Base-by-base conservation (phyloP, 1,140 invertebrate genomes). In the Glossosoma conforme region DNA sequence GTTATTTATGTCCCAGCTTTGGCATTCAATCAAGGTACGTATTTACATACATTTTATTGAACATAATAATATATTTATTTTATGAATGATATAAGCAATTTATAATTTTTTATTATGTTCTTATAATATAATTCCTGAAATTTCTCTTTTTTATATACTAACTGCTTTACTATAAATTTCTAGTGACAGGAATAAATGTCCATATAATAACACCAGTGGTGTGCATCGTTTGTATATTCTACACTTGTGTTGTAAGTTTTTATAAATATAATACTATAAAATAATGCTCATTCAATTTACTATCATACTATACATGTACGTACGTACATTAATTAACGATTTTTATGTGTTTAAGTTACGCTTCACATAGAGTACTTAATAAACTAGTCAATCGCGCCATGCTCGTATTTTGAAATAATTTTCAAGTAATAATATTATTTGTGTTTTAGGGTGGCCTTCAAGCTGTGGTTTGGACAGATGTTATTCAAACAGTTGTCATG, bases 401-500 rank as follows among this genome's bases (percentile, higher is more conserved):
- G 6, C 25, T 28, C n/a, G n/a, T n/a, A 28, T 28, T 28, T 28
- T 8, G 6, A 28, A 6, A 28, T 8, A 28, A 28, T n/a, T 28
- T 28, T 28, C 6, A 8, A 6, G n/a, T 28, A 6, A 8, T n/a
- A 28, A 28, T 28, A n/a, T 28, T 28, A 28, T 38, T 33, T 35
- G 3, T 9, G n/a, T 54, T 36, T 50, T 37, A 93, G 89, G 92
- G 93, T 53, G 93, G 93, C 9, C 77, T 97, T 35, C 91, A 91
- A 72, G 92, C 92, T 3, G 93, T 96, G 1, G 87, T 97, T 11
- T 92, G 89, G 91, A 94, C 93, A 0, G 93, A 97, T 68, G 85
- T 90, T 1, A 84, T 96, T 51, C 93, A 96, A 70, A 83, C 86
- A 0, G 62, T 87, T 5, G 74, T 95, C 1, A 94, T 96, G 86